phyloP scores from a whole-genome alignment of 2,888 invertebrate genomes.

The Heliconius sara region DNA sequence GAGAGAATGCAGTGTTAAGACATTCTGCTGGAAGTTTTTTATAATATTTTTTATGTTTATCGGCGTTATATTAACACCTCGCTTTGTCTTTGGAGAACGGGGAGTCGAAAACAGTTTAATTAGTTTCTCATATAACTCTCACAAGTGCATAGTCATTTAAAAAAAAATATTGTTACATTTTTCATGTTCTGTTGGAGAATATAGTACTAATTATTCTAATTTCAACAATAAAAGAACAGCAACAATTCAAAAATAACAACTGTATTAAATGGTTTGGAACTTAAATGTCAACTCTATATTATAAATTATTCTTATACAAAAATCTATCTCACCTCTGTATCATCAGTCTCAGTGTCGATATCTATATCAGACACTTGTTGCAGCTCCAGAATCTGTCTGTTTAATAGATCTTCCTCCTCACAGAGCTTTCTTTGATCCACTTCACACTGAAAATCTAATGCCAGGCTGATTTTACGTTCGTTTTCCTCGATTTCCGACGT shows the following conservation, averaged over 20 bases:
- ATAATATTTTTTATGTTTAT: no score
- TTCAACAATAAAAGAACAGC: no score
- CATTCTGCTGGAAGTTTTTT: background rate
- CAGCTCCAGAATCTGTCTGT: conserved; percentile 89
- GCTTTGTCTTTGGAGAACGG: background rate
- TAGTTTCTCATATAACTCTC: no score
- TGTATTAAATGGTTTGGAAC: no score
- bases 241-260: no score
- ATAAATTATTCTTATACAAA: background rate
- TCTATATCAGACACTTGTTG: conserved; percentile 89
- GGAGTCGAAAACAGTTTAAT: background rate
- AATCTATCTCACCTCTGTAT: conserved; percentile 83
- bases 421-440: conserved; percentile 89
- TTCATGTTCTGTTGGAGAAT: no score
- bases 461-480: conserved; percentile 84
- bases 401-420: conserved; percentile 90
- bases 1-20: background rate
- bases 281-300: background rate
- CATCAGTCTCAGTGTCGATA: conserved; percentile 92
- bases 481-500: conserved; percentile 82
- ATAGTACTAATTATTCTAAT: no score
- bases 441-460: conserved; percentile 86
- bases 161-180: no score
- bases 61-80: no score
- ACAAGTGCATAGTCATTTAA: no score